Evolutionary conservation across 2,113 vertebrate species (phyloP).

Genomic region (Leptosomus discolor): DNA sequence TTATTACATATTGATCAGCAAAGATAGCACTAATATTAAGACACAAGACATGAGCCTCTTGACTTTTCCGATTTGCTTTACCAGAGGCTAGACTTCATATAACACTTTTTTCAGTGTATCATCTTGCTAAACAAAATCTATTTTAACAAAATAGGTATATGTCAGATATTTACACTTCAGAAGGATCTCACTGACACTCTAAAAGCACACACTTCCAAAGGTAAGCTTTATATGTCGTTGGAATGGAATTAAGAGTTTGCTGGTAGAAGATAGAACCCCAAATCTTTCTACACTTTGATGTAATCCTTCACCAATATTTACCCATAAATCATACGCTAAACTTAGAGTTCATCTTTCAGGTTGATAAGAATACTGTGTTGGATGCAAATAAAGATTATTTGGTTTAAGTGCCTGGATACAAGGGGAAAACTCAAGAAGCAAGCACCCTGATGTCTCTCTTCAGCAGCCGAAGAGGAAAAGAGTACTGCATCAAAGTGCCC

Average conservation of each 20-base stretch:
- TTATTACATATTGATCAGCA: neutral
- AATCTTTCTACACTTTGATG: neutral
- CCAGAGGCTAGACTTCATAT: neutral
- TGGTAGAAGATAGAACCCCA: neutral
- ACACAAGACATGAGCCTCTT: neutral
- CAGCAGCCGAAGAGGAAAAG: neutral
- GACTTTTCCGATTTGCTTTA: neutral
- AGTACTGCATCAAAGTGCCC: neutral
- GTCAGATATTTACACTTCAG: neutral
- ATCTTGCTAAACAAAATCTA: neutral
- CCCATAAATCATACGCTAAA: neutral
- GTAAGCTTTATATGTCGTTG: neutral
- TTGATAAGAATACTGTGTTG: neutral
- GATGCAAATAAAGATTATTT: neutral
- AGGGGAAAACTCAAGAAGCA: neutral
- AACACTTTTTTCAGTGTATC: neutral
- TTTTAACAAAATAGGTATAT: too few relatives aligned
- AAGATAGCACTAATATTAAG: neutral
- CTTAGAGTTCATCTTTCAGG: neutral
- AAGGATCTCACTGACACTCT: neutral
- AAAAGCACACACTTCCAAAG: neutral
- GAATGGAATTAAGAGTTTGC: neutral
- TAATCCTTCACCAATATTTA: neutral
- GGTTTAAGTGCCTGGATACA: neutral
- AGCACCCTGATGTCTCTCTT: neutral